These are phyloP conservation scores for Xanthia togata DNA, from an alignment of 2,888 invertebrate genomes.

Conservation along the genomic window DNA sequence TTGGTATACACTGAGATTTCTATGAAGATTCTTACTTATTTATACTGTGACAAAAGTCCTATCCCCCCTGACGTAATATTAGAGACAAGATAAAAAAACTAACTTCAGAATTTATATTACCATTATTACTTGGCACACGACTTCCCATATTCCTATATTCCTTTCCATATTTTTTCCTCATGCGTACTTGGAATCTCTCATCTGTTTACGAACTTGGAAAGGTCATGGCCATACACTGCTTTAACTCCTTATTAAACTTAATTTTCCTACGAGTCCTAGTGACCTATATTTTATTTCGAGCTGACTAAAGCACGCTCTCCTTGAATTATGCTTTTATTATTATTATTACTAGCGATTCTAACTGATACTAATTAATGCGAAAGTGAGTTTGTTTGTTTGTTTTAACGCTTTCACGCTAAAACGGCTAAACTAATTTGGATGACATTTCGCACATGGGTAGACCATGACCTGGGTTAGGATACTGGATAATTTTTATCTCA, in stretches of 20 bases:
- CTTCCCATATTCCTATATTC: not conserved
- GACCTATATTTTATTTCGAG: constrained; percentile 5
- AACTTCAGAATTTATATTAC: constrained; percentile 13
- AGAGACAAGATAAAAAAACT: not conserved
- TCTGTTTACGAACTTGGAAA: constrained; percentile 4
- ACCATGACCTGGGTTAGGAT: no score
- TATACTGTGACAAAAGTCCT: not conserved
- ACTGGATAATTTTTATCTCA: no score
- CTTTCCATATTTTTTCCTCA: not conserved
- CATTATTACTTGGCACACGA: constrained; percentile 27
- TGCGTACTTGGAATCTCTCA: not conserved
- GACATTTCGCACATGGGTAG: no score
- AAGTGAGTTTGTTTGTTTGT: no score
- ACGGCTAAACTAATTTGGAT: no score
- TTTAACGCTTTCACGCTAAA: no score
- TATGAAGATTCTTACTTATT: no score
- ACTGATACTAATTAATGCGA: no score
- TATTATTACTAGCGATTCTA: not conserved
- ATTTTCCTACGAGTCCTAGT: constrained; percentile 1
- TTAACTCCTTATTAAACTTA: not conserved
- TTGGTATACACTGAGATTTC: no score
- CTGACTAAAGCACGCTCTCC: not conserved
- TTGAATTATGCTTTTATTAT: no score
- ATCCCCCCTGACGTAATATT: not conserved
- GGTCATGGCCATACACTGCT: not conserved